These are phyloP conservation scores for Tachycineta bicolor DNA, from an alignment of 2,113 vertebrate species.

Conservation along the genomic window DNA sequence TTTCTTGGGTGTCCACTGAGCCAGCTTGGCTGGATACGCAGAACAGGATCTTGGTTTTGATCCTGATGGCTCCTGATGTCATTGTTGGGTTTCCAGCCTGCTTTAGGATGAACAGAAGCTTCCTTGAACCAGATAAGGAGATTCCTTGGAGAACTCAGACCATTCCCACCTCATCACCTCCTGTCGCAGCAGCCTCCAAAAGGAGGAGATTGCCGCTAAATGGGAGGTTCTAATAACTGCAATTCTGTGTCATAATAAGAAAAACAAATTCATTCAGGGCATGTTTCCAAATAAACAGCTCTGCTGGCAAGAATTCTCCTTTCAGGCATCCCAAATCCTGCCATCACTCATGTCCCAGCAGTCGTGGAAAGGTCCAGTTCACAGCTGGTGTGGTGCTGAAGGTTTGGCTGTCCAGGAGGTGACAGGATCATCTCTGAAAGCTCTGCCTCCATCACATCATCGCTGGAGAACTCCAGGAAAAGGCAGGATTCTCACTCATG, in stretches of 20 bases:
- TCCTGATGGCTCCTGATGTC: background rate
- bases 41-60: background rate
- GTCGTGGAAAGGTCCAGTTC: background rate
- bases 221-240: background rate
- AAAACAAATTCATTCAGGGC: background rate
- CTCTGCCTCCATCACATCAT: background rate
- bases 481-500: background rate
- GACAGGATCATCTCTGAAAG: background rate
- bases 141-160: background rate
- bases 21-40: background rate
- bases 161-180: background rate
- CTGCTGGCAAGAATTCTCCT: background rate
- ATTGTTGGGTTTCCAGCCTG: background rate
- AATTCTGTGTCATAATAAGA: background rate
- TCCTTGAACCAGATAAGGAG: background rate
- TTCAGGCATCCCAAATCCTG: background rate
- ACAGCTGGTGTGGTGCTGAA: background rate
- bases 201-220: background rate
- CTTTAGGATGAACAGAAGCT: background rate
- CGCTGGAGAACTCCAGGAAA: background rate
- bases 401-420: background rate
- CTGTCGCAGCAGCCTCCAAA: background rate
- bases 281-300: background rate
- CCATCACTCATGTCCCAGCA: background rate
- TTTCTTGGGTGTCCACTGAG: background rate